A percentile compares a stretch with the other conserved stretches of the same genome.
Evolutionary conservation across 2,888 invertebrate genomes (phyloP).

Genomic region (Chrysina gloriosa): DNA sequence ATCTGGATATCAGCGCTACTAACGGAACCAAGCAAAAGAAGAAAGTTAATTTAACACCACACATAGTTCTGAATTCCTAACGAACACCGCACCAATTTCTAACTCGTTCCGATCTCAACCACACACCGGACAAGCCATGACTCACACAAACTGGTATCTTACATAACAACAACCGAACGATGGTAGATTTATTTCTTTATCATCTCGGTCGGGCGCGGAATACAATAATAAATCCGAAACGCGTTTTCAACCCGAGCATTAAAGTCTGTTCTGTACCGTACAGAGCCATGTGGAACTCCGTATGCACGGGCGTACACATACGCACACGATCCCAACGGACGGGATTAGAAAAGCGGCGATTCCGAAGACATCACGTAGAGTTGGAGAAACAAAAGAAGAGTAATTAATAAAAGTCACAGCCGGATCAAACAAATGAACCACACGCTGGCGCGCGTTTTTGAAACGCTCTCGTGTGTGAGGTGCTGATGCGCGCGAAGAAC

Average conservation of each 20-base stretch:
- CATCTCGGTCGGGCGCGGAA: not conserved
- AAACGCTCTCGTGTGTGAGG: no score
- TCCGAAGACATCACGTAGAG: constrained; percentile 36
- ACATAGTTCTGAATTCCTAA: no score
- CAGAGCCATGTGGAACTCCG: not conserved
- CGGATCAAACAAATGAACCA: constrained; percentile 45
- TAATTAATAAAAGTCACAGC: constrained; percentile 48
- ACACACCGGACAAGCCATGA: no score
- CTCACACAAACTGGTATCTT: not conserved
- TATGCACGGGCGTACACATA: not conserved
- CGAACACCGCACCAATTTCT: no score
- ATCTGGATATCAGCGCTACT: no score
- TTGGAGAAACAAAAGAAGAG: constrained; percentile 45
- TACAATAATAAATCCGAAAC: constrained; percentile 10
- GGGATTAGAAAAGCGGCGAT: constrained; percentile 23
- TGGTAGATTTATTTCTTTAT: constrained; percentile 1
- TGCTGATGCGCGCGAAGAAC: no score
- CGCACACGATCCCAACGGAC: constrained; percentile 11
- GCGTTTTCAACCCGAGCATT: not conserved
- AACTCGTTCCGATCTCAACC: no score
- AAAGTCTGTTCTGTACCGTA: not conserved
- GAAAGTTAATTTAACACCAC: no score
- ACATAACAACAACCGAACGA: not conserved
- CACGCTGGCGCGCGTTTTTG: constrained; percentile 43
- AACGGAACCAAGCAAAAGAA: no score